Conservation (phyloP, 2,888 invertebrate genomes). For the Nemapogon koenigi region DNA sequence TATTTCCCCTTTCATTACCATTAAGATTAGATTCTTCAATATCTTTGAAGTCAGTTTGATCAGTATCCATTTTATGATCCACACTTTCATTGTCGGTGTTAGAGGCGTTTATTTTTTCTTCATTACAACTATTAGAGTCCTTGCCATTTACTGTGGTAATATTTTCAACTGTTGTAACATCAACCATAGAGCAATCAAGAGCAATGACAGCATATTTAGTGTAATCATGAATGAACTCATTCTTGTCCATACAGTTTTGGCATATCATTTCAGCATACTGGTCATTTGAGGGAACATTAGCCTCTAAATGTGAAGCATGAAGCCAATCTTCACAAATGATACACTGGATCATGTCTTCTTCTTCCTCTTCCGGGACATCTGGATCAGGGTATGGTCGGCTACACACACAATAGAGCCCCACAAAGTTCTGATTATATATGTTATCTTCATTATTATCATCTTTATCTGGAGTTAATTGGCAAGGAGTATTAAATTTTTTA, state of each 20-base stretch:
- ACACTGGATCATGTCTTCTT: conserved; percentile 97
- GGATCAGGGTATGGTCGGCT: conserved; percentile 94
- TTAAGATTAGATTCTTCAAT: background rate
- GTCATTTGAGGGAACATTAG: conserved; percentile 60
- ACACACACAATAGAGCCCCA: conserved; percentile 91
- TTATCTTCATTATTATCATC: conserved; percentile 73
- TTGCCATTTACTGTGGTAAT: background rate
- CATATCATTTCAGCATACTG: conserved; percentile 86
- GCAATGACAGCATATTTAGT: conserved; percentile 47
- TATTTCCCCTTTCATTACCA: background rate
- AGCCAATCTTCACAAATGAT: conserved; percentile 98
- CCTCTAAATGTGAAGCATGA: conserved; percentile 80
- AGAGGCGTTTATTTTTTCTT: background rate
- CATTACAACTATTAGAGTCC: background rate
- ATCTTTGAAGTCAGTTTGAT: background rate
- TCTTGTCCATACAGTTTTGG: conserved; percentile 75
- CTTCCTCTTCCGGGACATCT: conserved; percentile 80
- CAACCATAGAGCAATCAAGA: conserved; percentile 7
- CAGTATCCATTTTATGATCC: background rate
- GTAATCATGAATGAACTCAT: conserved; percentile 78
- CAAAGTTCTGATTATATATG: conserved; percentile 92
- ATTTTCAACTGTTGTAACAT: background rate
- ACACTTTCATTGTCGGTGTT: background rate
- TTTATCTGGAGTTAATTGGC: conserved; percentile 72
- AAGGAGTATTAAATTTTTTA: conserved; percentile 72